Percentiles rank a stretch among this genome's conserved stretches.
phyloP scores from a whole-genome alignment of 2,113 vertebrate genomes.

The Vulpes lagopus region DNA sequence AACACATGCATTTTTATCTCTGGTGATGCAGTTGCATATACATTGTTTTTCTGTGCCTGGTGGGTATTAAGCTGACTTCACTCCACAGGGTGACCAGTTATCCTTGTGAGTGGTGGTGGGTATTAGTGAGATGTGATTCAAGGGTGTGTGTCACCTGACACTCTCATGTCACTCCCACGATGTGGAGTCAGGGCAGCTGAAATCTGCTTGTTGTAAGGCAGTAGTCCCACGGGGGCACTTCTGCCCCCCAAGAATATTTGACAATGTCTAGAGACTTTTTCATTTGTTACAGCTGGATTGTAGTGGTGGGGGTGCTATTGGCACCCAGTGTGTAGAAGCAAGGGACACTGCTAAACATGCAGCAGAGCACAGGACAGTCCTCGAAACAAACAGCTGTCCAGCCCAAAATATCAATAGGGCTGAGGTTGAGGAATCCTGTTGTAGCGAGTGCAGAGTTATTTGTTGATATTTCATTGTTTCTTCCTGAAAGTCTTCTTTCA shows the following conservation, averaged over 20 bases:
- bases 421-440: background rate
- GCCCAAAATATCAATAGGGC: background rate
- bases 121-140: background rate
- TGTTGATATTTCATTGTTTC: background rate
- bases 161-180: background rate
- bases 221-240: background rate
- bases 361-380: background rate
- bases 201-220: background rate
- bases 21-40: background rate
- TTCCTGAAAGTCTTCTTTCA: background rate
- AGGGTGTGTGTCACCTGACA: background rate
- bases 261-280: background rate
- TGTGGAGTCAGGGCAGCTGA: background rate
- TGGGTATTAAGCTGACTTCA: background rate
- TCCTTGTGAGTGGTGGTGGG: background rate
- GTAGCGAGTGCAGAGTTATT: background rate
- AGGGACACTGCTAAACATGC: background rate
- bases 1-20: background rate
- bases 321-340: background rate
- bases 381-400: background rate
- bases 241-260: background rate
- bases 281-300: background rate
- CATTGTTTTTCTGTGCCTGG: background rate
- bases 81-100: background rate
- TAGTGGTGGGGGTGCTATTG: background rate